Evolutionary conservation across 1,140 invertebrate species (phyloP).

Genomic region (Pinna nobilis): DNA sequence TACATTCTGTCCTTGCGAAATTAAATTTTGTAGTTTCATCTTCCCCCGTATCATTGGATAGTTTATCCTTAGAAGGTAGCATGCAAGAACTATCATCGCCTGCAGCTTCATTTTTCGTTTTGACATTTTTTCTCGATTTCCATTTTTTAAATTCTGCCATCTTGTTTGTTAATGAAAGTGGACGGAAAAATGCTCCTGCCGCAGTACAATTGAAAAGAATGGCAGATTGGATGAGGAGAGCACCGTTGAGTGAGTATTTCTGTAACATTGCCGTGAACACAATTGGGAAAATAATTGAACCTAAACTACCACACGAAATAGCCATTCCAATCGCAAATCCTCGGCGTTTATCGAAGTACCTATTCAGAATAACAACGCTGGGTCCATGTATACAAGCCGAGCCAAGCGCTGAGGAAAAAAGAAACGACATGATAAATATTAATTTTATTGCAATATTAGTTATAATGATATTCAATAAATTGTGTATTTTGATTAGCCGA

Average conservation of each 20-base stretch:
- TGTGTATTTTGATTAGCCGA: too few species aligned
- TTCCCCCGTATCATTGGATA: too few species aligned
- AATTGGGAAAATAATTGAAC: conserved; percentile 1
- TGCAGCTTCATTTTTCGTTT: neutral
- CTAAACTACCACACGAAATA: conserved; percentile 19
- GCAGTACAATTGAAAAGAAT: conserved; percentile 16
- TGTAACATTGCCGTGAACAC: conserved; percentile 15
- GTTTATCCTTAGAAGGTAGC: too few species aligned
- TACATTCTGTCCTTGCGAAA: too few species aligned
- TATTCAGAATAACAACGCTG: conserved; percentile 22
- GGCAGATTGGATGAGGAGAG: conserved; percentile 18
- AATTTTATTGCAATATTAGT: too few species aligned
- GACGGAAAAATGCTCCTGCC: conserved; percentile 18
- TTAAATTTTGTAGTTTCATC: too few species aligned
- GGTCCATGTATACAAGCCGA: conserved; percentile 17
- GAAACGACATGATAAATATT: neutral
- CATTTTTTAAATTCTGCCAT: neutral
- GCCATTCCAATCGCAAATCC: conserved; percentile 24
- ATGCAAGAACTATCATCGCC: neutral
- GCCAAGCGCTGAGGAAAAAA: conserved; percentile 9
- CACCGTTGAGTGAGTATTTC: conserved; percentile 7
- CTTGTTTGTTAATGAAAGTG: neutral
- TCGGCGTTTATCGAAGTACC: conserved; percentile 36
- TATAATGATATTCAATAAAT: too few species aligned
- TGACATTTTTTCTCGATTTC: neutral